Base-by-base conservation (phyloP, 2,888 invertebrate species). In the Lasioglossum pauxillum region DNA sequence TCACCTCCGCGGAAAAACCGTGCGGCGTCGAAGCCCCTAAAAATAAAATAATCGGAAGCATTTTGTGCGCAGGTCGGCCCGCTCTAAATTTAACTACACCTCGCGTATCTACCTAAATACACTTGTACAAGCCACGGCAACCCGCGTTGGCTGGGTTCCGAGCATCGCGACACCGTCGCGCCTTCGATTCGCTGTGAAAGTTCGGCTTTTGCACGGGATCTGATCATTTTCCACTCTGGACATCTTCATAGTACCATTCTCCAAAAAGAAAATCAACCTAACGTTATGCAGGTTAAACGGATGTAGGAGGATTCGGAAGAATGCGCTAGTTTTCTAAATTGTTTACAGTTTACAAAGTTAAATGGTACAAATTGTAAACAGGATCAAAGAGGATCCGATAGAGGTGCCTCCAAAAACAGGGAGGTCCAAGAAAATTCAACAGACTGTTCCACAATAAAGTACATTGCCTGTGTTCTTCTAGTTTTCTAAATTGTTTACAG, bases 11-110 rank as follows among this genome's bases (percentile, higher is more conserved):
- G 83, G 83, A 77, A 87, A 80, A 85, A 77, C 77, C 80, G 75
- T 64, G 60, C 77, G 83, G 75, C 83, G 86, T 83, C 86, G 86
- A 86, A 91, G 88, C 38, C 92, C 89, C 93, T 93, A 94, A 94
- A 94, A 94, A 94, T 94, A 94, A 94, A 91, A 92, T 93, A 93
- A 94, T 93, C 93, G 92, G 91, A 93, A 93, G 92, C 90, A 92
- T 94, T 94, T 94, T 92, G 93, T 92, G 92, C 92, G 91, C 93
- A 93, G 93, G 93, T 93, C 94, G 91, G 91, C 89, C 90, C 83
- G 89, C 75, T 91, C 93, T 94, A 94, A 94, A 94, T 93, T 94
- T 94, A 94, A 92, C 91, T 76, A 77, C 79, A 92, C 90, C 92
- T 92, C 87, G 91, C 92, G 91, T 93, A 92, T 93, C 93, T 92